Evolutionary conservation across 2,888 invertebrate species (phyloP), one percentile per base, ranked within the genome.

Genomic region (Luffia ferchaultella): DNA sequence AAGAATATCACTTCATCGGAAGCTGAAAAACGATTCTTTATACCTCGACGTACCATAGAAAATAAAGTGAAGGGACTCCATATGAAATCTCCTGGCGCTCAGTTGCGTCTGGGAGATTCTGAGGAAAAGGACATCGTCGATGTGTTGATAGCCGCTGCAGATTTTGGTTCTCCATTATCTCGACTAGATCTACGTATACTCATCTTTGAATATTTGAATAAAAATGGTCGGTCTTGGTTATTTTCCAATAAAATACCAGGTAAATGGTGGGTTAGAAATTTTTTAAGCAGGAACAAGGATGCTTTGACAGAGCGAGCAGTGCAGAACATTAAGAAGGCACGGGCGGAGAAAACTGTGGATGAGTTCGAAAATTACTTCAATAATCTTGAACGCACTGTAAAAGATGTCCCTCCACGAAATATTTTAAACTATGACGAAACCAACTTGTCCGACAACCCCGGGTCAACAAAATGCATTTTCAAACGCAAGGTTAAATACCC

Each of bases 341-440:
- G n/a, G n/a, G n/a, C n/a, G n/a, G n/a, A n/a, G n/a, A n/a, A n/a
- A n/a, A n/a, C n/a, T n/a, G n/a, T n/a, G n/a, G 50, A 53, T 20
- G 46, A 48, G 46, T 50, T 53, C 18, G 47, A 47, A 20, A 45
- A 49, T 30, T 55, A 53, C 45, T 57, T 53, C 45, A 48, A 52
- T 18, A 50, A 55, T 46, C 48, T 57, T 40, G 44, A 54, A 53
- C 43, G 41, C 20, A 50, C 51, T 30, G 41, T 55, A 42, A 41
- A 47, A 20, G 50, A 52, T 20, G 54, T 55, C 46, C n/a, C 50
- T 16, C 15, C 42, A 15, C 16, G 42, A 16, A 16, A 45, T 18
- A 45, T 45, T 45, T 2, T 45, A 5, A 45, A 45, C 18, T 18
- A 18, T 18, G 43, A 43, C 16, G 45, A 45, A 18, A 45, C 45